Conservation (phyloP, 2,888 invertebrate genomes). For the Leucoptera coffeella region DNA sequence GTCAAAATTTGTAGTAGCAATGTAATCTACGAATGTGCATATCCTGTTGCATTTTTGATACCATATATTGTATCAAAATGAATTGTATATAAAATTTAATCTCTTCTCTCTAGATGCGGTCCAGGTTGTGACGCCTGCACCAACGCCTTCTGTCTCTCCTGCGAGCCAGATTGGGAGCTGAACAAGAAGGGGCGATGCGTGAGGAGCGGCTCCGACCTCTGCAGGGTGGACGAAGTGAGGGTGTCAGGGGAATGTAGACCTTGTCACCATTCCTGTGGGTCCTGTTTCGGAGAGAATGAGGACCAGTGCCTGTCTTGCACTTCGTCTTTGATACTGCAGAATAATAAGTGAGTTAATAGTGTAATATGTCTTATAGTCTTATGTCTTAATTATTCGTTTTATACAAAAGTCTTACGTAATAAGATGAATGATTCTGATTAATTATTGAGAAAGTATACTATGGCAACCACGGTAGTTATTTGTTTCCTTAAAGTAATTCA, state of each 20-base stretch:
- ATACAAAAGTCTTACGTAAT: no score
- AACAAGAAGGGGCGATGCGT: slow-evolving; percentile 72
- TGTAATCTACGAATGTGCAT: no score
- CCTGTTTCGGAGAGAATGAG: slow-evolving; percentile 74
- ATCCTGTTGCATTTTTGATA: no score
- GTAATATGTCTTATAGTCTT: no score
- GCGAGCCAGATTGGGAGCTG: slow-evolving; percentile 67
- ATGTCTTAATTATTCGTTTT: no score
- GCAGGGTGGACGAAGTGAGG: slow-evolving; percentile 57
- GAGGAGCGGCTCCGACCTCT: slow-evolving; percentile 62
- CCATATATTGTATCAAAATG: no score
- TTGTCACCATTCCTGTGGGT: slow-evolving; percentile 74
- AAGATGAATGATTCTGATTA: no score
- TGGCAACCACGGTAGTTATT: no score
- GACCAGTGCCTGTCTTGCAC: slow-evolving; percentile 69
- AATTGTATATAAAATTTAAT: slow-evolving; percentile 2
- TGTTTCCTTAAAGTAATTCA: no score
- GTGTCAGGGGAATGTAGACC: slow-evolving; percentile 62
- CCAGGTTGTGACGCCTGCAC: slow-evolving; percentile 72
- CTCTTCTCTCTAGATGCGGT: slow-evolving; percentile 50
- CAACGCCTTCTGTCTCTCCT: slow-evolving; percentile 66
- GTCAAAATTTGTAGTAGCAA: no score
- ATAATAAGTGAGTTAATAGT: slow-evolving; percentile 27
- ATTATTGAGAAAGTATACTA: no score
- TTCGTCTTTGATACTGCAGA: slow-evolving; percentile 66